Base-by-base conservation (phyloP, 2,888 invertebrate species). In the Polylopha cassiicola region DNA sequence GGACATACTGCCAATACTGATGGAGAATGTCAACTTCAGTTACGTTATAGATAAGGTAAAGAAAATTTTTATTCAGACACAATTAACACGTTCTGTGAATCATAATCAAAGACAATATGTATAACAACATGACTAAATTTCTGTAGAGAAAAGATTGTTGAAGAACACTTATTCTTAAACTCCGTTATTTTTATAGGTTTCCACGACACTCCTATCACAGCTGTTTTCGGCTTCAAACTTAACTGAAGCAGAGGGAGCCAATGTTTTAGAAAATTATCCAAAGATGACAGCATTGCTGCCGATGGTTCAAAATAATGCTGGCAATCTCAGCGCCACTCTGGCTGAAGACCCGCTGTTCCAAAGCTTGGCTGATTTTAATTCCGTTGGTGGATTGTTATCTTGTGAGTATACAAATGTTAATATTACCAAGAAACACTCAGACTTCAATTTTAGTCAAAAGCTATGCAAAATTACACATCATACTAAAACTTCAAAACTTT, bases 221-320 rank as follows among this genome's bases (percentile, higher is more conserved):
- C 73, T 89, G 7, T 74, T 86, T 58, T 44, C 60, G 0, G 80
- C 87, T 0, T 86, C 89, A 0, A 77, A 86, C 51, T 57, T 89
- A 27, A 85, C 85, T 0, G 61, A 71, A 26, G 53, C 64, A 0
- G 82, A 87, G 29, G 88, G 88, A 0, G 59, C 74, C 13, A 43
- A 49, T 0, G 73, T 88, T 0, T 47, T 88, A 9, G 58, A 66
- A 0, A 70, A 72, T 42, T 67, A 86, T 14, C 73, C 79, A 0
- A 62, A 75, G 5, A 77, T 86, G 57, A 71, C 80, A 0, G 64
- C 76, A 3, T 51, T 88, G 3, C 39, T 88, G 37, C 87, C 87
- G 0, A 48, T 70, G 1, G 62, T 88, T 9, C 80, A 75, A 39
- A 54, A 55, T 1, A 67, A 65, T 17, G 48, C 82, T 0, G 63